Evolutionary conservation across 1,140 invertebrate genomes (phyloP).

Genomic region (Danaus melanippus): DNA sequence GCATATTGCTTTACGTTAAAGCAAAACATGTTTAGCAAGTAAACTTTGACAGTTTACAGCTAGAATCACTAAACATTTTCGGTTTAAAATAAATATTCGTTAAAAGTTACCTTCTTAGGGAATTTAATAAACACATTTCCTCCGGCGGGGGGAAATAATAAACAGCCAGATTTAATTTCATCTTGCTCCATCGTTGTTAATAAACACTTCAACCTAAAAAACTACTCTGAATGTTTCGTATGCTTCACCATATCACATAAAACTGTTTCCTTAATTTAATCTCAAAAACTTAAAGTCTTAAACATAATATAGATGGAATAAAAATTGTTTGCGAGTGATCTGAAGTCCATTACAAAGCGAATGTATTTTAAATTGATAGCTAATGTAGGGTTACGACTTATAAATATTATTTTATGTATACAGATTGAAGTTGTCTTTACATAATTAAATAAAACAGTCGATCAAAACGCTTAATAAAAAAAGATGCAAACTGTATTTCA

Average conservation of each 20-base stretch:
- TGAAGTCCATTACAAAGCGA: constrained; percentile 12
- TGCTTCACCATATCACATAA: too few species aligned
- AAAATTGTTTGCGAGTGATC: constrained; percentile 12
- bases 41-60: neutral
- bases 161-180: constrained; percentile 77
- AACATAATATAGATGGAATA: constrained; percentile 9
- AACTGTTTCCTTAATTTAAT: too few species aligned
- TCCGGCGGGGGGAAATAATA: constrained; percentile 80
- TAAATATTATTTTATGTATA: neutral
- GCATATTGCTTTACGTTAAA: constrained; percentile 20
- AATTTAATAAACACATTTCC: constrained; percentile 74
- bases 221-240: too few species aligned
- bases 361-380: constrained; percentile 12
- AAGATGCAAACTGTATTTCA: too few species aligned
- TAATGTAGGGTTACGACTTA: neutral
- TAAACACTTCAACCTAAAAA: too few species aligned
- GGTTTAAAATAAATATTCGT: too few species aligned
- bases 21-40: neutral
- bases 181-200: constrained; percentile 74
- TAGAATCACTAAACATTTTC: too few species aligned
- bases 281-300: too few species aligned
- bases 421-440: too few species aligned
- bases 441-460: neutral
- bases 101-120: constrained; percentile 68
- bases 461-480: too few species aligned